Conservation (phyloP, 2,797 vertebrate genomes). For the Periophthalmus magnuspinnatus region DNA sequence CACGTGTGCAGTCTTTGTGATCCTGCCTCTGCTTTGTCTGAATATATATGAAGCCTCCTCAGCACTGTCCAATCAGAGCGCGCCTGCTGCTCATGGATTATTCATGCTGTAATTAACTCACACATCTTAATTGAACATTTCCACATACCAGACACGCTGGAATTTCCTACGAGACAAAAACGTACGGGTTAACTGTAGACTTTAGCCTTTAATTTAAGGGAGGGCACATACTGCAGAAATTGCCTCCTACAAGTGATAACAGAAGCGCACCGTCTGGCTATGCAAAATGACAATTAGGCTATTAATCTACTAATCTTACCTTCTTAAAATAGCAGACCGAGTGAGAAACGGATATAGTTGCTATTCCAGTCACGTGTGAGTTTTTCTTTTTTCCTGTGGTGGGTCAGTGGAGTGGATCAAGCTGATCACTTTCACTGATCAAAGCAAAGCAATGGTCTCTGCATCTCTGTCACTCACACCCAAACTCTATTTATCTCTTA, state of each 20-base stretch:
- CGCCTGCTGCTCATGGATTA: slow-evolving; percentile 30
- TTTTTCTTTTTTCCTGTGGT: slow-evolving; percentile 10
- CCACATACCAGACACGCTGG: slow-evolving; percentile 22
- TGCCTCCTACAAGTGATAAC: no score
- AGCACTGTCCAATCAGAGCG: slow-evolving; percentile 45
- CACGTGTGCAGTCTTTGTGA: neutral
- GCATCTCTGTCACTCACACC: neutral
- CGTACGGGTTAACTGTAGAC: slow-evolving; percentile 8
- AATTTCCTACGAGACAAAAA: slow-evolving; percentile 30
- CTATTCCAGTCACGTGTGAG: slow-evolving; percentile 52
- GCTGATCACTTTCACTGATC: slow-evolving; percentile 20
- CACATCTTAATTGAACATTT: slow-evolving; percentile 47
- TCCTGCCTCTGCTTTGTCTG: neutral
- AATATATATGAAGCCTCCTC: slow-evolving; percentile 30
- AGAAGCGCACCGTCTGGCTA: no score
- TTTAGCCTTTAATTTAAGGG: neutral
- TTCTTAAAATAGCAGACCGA: slow-evolving; percentile 34
- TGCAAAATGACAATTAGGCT: neutral
- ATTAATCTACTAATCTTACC: neutral
- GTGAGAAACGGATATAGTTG: slow-evolving; percentile 21
- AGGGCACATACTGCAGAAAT: neutral
- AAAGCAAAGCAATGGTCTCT: neutral
- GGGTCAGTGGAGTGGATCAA: slow-evolving; percentile 21
- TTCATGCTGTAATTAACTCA: slow-evolving; percentile 41
- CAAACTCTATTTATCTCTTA: no score